phyloP scores from a whole-genome alignment of 2,888 invertebrate species.

The Apodemia zela region DNA sequence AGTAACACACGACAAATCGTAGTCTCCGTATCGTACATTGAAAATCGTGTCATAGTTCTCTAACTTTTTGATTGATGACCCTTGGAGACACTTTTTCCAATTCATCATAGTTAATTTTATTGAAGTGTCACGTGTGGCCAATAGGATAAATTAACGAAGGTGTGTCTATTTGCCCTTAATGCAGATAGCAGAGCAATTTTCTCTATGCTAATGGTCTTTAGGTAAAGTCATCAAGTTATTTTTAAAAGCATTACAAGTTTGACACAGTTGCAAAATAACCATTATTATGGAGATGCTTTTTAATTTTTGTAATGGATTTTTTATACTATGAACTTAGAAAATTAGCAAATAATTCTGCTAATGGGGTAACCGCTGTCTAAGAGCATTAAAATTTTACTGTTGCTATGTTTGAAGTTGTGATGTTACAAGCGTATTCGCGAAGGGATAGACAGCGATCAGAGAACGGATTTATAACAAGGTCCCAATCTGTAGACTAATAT shows the following conservation, averaged over 20 bases:
- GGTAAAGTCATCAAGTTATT: constrained; percentile 15
- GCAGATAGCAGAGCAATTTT: constrained; percentile 43
- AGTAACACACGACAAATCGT: constrained; percentile 34
- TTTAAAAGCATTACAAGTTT: constrained; percentile 3
- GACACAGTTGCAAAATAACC: too few species aligned
- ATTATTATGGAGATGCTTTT: neutral
- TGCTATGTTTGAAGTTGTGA: too few species aligned
- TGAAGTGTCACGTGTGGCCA: constrained; percentile 61
- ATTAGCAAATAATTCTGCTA: too few species aligned
- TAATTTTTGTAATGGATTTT: neutral
- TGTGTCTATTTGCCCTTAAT: constrained; percentile 42
- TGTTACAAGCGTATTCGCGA: too few species aligned
- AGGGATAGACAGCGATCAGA: too few species aligned
- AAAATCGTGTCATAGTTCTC: constrained; percentile 42
- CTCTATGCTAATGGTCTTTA: constrained; percentile 17
- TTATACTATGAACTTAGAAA: neutral
- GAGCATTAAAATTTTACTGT: too few species aligned
- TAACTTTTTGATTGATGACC: constrained; percentile 68
- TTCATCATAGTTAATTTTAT: constrained; percentile 77
- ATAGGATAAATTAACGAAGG: constrained; percentile 51
- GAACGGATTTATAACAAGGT: too few species aligned
- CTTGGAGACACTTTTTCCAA: constrained; percentile 61
- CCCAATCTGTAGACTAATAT: too few species aligned
- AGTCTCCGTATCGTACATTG: constrained; percentile 39
- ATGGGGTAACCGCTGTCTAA: too few species aligned